Conservation (phyloP, 2,888 invertebrate species). For the Apodemia hepburni region DNA sequence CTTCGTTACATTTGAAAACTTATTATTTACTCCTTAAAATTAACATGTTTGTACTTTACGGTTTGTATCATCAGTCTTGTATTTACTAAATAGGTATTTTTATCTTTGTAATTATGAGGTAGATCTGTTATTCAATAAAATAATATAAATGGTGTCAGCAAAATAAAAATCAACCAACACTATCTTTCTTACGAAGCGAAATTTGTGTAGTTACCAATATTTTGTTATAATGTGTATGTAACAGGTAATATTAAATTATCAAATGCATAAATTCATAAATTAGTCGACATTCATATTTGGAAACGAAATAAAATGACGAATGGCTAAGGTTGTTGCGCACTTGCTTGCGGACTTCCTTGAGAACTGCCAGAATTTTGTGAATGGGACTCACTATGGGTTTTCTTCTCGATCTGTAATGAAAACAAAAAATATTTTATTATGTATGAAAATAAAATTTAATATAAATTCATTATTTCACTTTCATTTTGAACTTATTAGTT, state of each 20-base stretch:
- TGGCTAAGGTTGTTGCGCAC: constrained; percentile 43
- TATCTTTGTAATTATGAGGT: constrained; percentile 50
- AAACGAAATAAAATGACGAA: constrained; percentile 18
- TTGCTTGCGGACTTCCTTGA: constrained; percentile 55
- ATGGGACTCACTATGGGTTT: constrained; percentile 51
- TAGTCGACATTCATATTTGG: not conserved
- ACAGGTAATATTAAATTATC: not conserved
- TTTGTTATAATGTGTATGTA: not conserved
- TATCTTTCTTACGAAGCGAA: not conserved
- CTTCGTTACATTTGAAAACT: constrained; percentile 66
- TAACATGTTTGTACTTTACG: constrained; percentile 62
- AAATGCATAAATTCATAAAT: not conserved
- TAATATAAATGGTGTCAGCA: constrained; percentile 17
- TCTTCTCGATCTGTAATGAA: constrained; percentile 60
- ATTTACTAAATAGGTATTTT: constrained; percentile 37
- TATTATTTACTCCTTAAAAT: constrained; percentile 42
- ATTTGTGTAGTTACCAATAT: not conserved
- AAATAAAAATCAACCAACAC: not conserved
- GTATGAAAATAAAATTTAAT: too few species aligned
- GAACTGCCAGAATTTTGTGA: constrained; percentile 64
- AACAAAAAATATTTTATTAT: not conserved
- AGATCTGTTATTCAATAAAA: constrained; percentile 39
- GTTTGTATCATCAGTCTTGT: constrained; percentile 75
- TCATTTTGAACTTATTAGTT: too few species aligned
- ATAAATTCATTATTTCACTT: too few species aligned